Base-by-base conservation (phyloP, 2,888 invertebrate genomes). In the Alviniconcha strummeri region DNA sequence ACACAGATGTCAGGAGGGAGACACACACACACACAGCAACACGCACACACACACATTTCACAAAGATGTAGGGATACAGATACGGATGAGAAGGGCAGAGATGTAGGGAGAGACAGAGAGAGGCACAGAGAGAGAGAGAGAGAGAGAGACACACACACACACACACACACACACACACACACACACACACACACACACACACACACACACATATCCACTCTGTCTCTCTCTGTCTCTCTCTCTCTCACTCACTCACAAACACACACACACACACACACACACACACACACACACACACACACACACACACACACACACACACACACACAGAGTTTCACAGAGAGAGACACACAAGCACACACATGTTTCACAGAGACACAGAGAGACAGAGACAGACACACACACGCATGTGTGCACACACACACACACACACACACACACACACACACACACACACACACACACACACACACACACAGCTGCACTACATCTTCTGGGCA, bases 221-320 rank as follows among this genome's bases (percentile, higher is more conserved):
- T 36, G 1, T 36, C 36, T 36, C 36, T 36, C 36, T 36, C 36
- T 36, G 1, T 36, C 36, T 36, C 36, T 36, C 36, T 36, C 36
- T 36, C 36, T 36, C 36, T 36, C 36, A 1, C 36, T 9, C 36
- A 11, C 36, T 36, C 9, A 72, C 19, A 71, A 0, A 36, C 36
- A 64, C 64, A 80, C 69, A n/a, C n/a, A 60, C 56, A 19, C n/a
- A 75, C 36, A 56, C 75, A 75, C 57, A 57, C 56, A 82, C 56
- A 52, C 55, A 72, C 56, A 82, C 64, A 82, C 72, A 72, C 56
- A 81, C 74, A 75, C 64, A 57, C 36, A 36, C 36, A 19, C 19
- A n/a, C 60, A 19, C 64, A 13, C 17, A 13, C 4, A 1, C 54
- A n/a, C 36, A 36, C 36, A 36, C 36, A 36, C 36, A 36, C 36